These are phyloP conservation scores for Megaleporinus macrocephalus DNA, from an alignment of 2,113 vertebrate genomes.

Conservation along the genomic window DNA sequence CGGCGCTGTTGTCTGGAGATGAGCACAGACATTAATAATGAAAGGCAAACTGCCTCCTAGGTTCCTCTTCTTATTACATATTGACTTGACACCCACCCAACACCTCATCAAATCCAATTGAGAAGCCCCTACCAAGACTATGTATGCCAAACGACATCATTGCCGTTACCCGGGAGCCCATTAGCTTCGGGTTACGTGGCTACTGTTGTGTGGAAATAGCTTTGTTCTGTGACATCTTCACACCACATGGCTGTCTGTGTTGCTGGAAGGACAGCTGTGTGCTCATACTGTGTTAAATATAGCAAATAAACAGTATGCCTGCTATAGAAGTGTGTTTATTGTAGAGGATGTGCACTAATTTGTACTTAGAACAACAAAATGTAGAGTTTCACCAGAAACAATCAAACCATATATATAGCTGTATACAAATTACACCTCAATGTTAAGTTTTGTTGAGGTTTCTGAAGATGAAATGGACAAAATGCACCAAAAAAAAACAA, in stretches of 20 bases:
- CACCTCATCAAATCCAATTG: conserved; percentile 42
- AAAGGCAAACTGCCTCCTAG: conserved; percentile 12
- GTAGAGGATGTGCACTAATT: too few relatives aligned
- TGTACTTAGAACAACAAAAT: too few relatives aligned
- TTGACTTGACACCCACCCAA: conserved; percentile 21
- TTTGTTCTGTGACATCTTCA: background rate
- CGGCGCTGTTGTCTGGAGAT: background rate
- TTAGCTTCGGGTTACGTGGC: conserved; percentile 47
- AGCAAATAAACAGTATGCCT: background rate
- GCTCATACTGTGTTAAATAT: too few relatives aligned
- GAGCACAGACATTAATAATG: conserved; percentile 50
- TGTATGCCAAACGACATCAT: conserved; percentile 45
- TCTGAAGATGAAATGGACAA: too few relatives aligned
- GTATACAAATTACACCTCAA: too few relatives aligned
- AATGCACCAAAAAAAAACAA: too few relatives aligned
- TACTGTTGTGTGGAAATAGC: background rate
- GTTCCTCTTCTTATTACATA: conserved; percentile 42
- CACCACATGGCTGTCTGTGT: background rate
- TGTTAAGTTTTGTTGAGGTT: too few relatives aligned
- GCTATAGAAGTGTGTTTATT: background rate
- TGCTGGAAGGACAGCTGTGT: background rate
- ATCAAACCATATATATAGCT: too few relatives aligned
- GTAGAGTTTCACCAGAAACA: too few relatives aligned
- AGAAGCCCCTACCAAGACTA: conserved; percentile 6
- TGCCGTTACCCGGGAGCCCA: conserved; percentile 31